Conservation (phyloP, 2,113 vertebrate genomes). For the Colinus virginianus region DNA sequence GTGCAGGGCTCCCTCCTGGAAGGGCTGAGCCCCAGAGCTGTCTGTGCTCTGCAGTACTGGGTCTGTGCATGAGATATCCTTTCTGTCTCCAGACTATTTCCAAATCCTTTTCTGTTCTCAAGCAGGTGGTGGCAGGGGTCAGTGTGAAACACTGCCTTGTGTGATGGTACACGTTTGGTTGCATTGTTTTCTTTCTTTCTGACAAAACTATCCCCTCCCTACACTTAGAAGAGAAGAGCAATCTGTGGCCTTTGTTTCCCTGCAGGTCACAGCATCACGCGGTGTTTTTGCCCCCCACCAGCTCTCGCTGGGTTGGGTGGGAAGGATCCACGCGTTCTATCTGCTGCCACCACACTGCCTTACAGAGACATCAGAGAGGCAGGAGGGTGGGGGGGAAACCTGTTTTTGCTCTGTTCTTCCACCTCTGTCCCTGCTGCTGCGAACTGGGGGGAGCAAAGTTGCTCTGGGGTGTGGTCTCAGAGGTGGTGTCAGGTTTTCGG, state of each 20-base stretch:
- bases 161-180: accelerated
- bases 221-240: background rate
- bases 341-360: background rate
- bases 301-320: background rate
- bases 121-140: background rate
- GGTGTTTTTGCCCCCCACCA: background rate
- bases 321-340: background rate
- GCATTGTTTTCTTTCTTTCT: background rate
- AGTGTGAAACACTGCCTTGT: background rate
- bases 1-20: background rate
- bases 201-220: background rate
- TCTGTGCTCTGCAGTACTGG: background rate
- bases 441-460: background rate
- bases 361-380: background rate
- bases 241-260: background rate
- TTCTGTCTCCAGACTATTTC: background rate
- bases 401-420: background rate
- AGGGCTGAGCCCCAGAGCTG: background rate
- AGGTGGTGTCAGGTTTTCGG: background rate
- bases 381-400: background rate
- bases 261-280: accelerated
- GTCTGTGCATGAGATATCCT: background rate
- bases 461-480: background rate
- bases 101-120: too few species aligned
- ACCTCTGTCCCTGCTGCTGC: background rate